Evolutionary conservation across 2,797 vertebrate genomes (phyloP).

Genomic region (Aulostomus chinensis): DNA sequence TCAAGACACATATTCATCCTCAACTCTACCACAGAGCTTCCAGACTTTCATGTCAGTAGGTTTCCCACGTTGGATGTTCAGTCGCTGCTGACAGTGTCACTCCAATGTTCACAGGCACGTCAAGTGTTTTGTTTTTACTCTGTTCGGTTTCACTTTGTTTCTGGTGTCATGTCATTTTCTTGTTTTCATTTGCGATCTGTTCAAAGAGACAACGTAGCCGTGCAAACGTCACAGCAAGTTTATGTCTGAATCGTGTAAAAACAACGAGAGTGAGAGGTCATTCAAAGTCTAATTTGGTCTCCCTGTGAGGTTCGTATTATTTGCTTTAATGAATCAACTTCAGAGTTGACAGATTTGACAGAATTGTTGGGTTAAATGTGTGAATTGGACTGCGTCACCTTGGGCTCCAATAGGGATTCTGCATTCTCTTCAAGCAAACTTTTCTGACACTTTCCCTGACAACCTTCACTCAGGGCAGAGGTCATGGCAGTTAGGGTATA

Average conservation of each 20-base stretch:
- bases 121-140: constrained; percentile 59
- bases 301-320: constrained; percentile 29
- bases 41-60: constrained; percentile 52
- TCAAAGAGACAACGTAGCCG: constrained; percentile 55
- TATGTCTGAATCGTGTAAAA: constrained; percentile 24
- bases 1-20: constrained; percentile 39
- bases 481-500: too few species aligned
- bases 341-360: constrained; percentile 40
- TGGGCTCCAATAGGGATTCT: constrained; percentile 36
- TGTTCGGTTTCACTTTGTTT: constrained; percentile 61
- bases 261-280: constrained; percentile 49
- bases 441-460: constrained; percentile 52
- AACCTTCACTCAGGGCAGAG: constrained; percentile 41
- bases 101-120: constrained; percentile 60
- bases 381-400: constrained; percentile 48
- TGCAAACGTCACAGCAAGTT: background rate
- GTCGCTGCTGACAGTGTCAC: constrained; percentile 55
- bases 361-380: constrained; percentile 45
- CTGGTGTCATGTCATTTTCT: constrained; percentile 52
- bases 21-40: constrained; percentile 49
- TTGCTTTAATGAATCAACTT: constrained; percentile 52
- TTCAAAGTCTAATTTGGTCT: constrained; percentile 44
- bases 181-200: constrained; percentile 45
- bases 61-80: constrained; percentile 55
- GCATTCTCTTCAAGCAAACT: constrained; percentile 44